Evolutionary conservation across 2,888 invertebrate genomes (phyloP), one percentile per base, ranked within the genome.

Genomic region (Hypselothyrea guttata): DNA sequence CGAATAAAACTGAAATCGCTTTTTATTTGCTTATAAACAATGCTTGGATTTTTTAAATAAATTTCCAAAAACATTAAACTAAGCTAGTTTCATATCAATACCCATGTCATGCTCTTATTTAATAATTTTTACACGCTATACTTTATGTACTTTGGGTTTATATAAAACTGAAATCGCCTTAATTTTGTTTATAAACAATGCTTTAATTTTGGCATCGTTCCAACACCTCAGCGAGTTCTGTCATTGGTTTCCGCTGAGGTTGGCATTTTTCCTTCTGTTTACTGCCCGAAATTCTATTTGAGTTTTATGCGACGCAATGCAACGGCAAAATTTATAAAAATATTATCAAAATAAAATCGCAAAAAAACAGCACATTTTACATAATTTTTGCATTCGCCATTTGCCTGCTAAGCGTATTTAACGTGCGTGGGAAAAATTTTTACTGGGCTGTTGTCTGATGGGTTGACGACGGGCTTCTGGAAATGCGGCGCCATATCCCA

Each of bases 1-100:
- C n/a, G n/a, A n/a, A n/a, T n/a, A n/a, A n/a, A n/a, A n/a, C n/a
- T n/a, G n/a, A n/a, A n/a, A n/a, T n/a, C n/a, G n/a, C n/a, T n/a
- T n/a, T n/a, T 7, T 28, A 46, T 62, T 77, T 84, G 78, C 84
- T 84, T 82, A 84, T 78, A 78, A 78, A 84, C 77, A 84, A 69
- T 15, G 28, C 45, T 40, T 31, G 31, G 7, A 18, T 40, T 31
- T 58, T n/a, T n/a, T n/a, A n/a, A n/a, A n/a, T n/a, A n/a, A n/a
- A n/a, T n/a, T n/a, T n/a, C n/a, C n/a, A n/a, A n/a, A n/a, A n/a
- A n/a, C n/a, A n/a, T n/a, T n/a, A n/a, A n/a, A n/a, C n/a, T n/a
- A n/a, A n/a, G n/a, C n/a, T n/a, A n/a, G n/a, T n/a, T n/a, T n/a
- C n/a, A n/a, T n/a, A n/a, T n/a, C n/a, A n/a, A n/a, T n/a, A n/a